These are phyloP conservation scores for Upupa epops DNA, from an alignment of 2,113 vertebrate species.

Conservation along the genomic window DNA sequence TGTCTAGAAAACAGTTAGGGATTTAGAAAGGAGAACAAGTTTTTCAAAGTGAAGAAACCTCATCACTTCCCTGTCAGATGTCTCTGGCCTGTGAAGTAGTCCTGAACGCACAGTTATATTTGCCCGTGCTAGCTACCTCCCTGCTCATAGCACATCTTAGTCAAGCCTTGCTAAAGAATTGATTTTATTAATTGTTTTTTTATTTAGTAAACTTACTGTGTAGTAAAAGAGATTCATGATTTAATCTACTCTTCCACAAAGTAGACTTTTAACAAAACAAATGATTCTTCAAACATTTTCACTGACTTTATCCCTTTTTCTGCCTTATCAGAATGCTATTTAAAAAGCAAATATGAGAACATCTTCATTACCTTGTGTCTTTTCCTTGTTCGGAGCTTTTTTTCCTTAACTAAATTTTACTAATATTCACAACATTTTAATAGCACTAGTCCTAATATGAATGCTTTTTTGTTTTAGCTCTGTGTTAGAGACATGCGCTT, in stretches of 20 bases:
- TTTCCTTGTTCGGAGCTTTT: not conserved
- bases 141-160: not conserved
- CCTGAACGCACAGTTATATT: not conserved
- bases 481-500: slow-evolving; percentile 13
- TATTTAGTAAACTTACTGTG: not conserved
- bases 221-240: not conserved
- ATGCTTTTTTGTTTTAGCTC: slow-evolving; percentile 17
- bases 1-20: not conserved
- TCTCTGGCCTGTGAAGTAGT: not conserved
- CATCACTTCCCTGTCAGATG: not conserved
- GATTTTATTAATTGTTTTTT: not conserved
- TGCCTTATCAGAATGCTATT: not conserved
- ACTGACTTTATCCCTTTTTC: not conserved
- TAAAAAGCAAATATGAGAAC: not conserved
- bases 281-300: not conserved
- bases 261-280: not conserved
- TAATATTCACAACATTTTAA: not conserved
- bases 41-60: not conserved
- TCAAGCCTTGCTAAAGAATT: not conserved
- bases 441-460: not conserved
- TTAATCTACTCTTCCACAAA: not conserved
- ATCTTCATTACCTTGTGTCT: not conserved
- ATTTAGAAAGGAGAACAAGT: not conserved
- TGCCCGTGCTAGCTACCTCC: not conserved
- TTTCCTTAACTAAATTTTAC: not conserved